These are phyloP conservation scores for Bimastos eiseni DNA, from an alignment of 2,888 invertebrate species.

Conservation along the genomic window DNA sequence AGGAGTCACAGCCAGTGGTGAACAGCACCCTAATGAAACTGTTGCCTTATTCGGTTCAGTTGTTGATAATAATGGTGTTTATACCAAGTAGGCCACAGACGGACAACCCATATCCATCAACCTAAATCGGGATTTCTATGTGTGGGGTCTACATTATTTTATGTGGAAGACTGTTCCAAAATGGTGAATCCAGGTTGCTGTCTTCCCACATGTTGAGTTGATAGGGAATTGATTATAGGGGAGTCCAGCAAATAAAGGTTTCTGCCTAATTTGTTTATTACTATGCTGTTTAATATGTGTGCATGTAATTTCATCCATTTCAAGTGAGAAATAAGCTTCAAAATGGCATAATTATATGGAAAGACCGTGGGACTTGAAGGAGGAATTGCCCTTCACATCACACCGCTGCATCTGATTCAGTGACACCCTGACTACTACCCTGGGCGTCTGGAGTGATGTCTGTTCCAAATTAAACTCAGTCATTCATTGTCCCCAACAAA, in stretches of 20 bases:
- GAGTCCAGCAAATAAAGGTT: neutral
- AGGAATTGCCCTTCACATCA: neutral
- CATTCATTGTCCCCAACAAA: neutral
- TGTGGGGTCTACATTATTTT: neutral
- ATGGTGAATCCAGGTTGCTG: neutral
- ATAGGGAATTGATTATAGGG: no score
- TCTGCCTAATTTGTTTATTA: no score
- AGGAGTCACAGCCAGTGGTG: no score
- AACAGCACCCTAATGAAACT: neutral
- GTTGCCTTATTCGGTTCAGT: neutral
- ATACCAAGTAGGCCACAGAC: neutral
- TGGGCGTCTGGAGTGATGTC: neutral
- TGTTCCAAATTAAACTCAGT: neutral
- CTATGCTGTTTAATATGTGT: neutral
- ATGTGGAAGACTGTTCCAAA: neutral
- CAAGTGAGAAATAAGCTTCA: constrained; percentile 13
- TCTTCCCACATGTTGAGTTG: no score
- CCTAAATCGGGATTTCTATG: no score
- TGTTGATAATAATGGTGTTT: neutral
- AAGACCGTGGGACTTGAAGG: neutral
- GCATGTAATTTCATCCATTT: neutral
- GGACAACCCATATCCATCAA: neutral
- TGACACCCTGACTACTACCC: neutral
- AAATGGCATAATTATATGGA: neutral
- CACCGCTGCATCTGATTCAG: neutral